Base-by-base conservation (phyloP, 2,888 invertebrate species). In the Sipha maydis region DNA sequence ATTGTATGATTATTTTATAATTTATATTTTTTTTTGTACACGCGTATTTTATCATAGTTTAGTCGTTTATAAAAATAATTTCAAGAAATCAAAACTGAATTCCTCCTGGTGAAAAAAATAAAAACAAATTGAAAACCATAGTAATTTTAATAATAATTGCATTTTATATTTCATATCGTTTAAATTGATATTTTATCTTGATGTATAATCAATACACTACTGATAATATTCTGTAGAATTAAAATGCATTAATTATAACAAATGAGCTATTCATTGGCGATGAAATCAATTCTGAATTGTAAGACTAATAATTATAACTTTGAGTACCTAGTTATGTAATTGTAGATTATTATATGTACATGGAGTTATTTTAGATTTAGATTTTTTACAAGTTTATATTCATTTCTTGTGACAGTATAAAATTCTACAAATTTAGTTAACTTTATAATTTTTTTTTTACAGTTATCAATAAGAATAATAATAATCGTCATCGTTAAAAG, bases 361-460 rank as follows among this genome's bases (percentile, higher is more conserved):
- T 34, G 77, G 54, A 34, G 19, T 41, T 38, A 38, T 31, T 76
- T 75, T 41, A 75, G 11, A 25, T 34, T 75, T 75, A n/a, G 73
- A 25, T 54, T 2, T 83, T 54, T 38, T 73, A 73, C 31, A 56
- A 73, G 56, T 83, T 83, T 56, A 83, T 83, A 67, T 80, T 5
- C 28, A 21, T 19, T 25, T 56, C 4, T 78, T 61, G 48, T 14
- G 48, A 11, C n/a, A 54, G 79, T 85, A 56, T 71, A 71, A 85
- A 85, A 85, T 54, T 14, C 85, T 79, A 85, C 79, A 79, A 79
- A 78, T 85, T 48, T 85, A 69, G 69, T 85, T 67, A 85, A 85
- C 56, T 56, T 85, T 28, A 38, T 28, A 54, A 28, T 71, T 54
- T 77, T 48, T 67, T 9, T 17, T 25, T 25, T 75, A 48, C 28